Evolutionary conservation across 2,888 invertebrate species (phyloP), one percentile per base, ranked within the genome.

Genomic region (Ormyrus thymus): DNA sequence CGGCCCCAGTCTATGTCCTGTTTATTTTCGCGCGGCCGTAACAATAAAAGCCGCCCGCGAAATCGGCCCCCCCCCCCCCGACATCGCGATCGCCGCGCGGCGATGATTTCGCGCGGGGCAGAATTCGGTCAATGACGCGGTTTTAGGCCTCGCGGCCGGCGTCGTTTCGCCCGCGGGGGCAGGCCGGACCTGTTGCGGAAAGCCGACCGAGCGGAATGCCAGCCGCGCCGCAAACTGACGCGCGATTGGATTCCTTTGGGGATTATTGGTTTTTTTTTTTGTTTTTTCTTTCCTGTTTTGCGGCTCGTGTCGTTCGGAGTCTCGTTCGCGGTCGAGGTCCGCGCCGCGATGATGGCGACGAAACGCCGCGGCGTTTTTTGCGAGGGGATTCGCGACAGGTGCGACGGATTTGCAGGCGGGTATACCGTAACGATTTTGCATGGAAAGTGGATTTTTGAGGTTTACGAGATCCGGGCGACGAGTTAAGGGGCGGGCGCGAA

Each of bases 181-280:
- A 45, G 61, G 29, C 29, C 45, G 48, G 15, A 73, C 64, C 64
- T 73, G 64, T 73, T 73, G 72, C 64, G 55, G 64, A 48, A 61
- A 68, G 64, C 15, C 48, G 15, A 45, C 7, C 11, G 46, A 62
- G 64, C 11, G 29, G 51, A 73, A 73, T 73, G 64, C 50, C 29
- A 29, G n/a, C 15, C 11, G 6, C 48, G 55, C 62, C 55, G 55
- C 45, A 7, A 64, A 64, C 55, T 56, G 53, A 45, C 68, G 68
- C 45, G 55, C 55, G 8, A 10, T 53, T 53, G 53, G 7, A 73
- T 73, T 72, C 48, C 56, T 64, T 48, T 46, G 48, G 29, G 11
- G 8, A 62, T 55, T 56, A 46, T 7, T 55, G n/a, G 29, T 4
- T 29, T 1, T 29, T 29, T 29, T 29, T 29, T 29, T 29, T 29